A percentile compares a stretch with the other conserved stretches of the same genome.
phyloP scores from a whole-genome alignment of 2,888 invertebrate species.

The Amphipoea lucens region DNA sequence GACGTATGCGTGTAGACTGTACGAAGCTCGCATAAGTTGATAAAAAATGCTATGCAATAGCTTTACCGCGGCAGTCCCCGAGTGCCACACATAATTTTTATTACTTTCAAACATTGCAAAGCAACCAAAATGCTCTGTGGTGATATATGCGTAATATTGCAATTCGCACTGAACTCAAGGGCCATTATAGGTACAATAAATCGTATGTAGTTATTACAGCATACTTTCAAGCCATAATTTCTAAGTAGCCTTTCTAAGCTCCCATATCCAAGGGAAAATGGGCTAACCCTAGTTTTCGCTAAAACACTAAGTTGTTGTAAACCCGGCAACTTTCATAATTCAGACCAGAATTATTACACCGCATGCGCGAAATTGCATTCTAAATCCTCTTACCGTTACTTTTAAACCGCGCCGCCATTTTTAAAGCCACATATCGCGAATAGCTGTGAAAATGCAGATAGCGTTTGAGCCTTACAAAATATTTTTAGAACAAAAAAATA shows the following conservation, averaged over 20 bases:
- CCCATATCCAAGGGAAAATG: slow-evolving; percentile 10
- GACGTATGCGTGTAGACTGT: no score
- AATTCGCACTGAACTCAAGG: background rate
- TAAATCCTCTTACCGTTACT: slow-evolving; percentile 31
- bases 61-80: no score
- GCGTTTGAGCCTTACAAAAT: slow-evolving; percentile 48
- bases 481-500: slow-evolving; percentile 48
- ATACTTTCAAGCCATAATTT: background rate
- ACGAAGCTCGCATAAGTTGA: no score
- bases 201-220: background rate
- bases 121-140: background rate
- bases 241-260: background rate
- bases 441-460: slow-evolving; percentile 65
- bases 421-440: slow-evolving; percentile 31
- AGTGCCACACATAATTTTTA: no score
- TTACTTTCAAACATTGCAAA: background rate
- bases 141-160: background rate
- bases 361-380: slow-evolving; percentile 53
- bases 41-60: no score
- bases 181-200: background rate
- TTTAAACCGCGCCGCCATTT: slow-evolving; percentile 42
- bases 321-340: slow-evolving; percentile 45
- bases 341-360: slow-evolving; percentile 46
- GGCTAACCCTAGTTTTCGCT: slow-evolving; percentile 14
- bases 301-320: slow-evolving; percentile 35